Percentiles rank a stretch among this genome's conserved stretches.
Evolutionary conservation across 1,140 invertebrate genomes (phyloP).

Genomic region (Brachionus koreanus): DNA sequence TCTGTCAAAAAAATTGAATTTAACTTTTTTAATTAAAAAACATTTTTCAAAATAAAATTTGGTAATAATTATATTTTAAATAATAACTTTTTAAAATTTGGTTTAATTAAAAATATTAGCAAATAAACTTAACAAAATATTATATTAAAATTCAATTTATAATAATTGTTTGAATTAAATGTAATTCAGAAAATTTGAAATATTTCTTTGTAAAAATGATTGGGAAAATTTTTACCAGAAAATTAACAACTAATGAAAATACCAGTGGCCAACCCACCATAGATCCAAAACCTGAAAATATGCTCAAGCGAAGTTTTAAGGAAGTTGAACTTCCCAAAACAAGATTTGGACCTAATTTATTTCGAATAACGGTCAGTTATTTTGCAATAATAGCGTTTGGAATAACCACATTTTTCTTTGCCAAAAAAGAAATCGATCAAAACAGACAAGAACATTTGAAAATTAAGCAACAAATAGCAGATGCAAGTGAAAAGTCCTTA

Average conservation of each 20-base stretch:
- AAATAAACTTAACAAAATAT: background rate
- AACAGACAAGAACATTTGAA: constrained; percentile 18
- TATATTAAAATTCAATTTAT: background rate
- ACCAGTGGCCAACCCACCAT: background rate
- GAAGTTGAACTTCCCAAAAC: constrained; percentile 12
- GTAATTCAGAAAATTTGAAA: background rate
- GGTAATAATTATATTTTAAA: too few species aligned
- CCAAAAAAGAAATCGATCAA: constrained; percentile 38
- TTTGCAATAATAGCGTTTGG: constrained; percentile 11
- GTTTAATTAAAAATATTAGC: too few species aligned
- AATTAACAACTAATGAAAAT: background rate
- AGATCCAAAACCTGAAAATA: constrained; percentile 5
- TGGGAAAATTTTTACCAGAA: background rate
- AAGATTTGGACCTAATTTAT: constrained; percentile 38
- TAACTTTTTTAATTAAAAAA: too few species aligned
- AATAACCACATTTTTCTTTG: constrained; percentile 43
- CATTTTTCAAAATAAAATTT: too few species aligned
- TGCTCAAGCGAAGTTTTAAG: background rate
- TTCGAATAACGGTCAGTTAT: constrained; percentile 15
- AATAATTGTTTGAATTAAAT: background rate
- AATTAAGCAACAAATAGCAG: constrained; percentile 15
- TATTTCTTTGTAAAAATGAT: background rate
- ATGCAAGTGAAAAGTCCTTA: background rate
- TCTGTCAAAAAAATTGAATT: too few species aligned
- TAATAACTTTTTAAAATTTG: background rate